phyloP scores from a whole-genome alignment of 2,888 invertebrate genomes.

The Allophyes oxyacanthae region DNA sequence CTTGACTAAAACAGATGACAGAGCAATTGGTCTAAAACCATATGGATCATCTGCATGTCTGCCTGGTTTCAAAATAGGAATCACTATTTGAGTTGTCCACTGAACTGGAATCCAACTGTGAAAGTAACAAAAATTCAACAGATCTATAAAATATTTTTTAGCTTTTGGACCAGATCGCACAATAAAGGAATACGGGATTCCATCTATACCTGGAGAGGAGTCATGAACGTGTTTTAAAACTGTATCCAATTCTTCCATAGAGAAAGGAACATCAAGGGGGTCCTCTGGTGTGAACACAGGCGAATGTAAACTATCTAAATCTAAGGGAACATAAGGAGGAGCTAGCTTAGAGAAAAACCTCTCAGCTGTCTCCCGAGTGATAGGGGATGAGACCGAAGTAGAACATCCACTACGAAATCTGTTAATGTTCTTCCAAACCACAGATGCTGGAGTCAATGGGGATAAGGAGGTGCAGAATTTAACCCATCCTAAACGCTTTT shows the following conservation, averaged over 20 bases:
- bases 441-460: background rate
- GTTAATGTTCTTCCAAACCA: background rate
- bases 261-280: background rate
- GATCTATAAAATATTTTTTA: background rate
- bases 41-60: background rate
- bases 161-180: background rate
- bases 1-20: background rate
- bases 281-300: background rate
- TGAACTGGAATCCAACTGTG: background rate
- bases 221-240: background rate
- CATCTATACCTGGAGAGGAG: conserved; percentile 1
- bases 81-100: background rate
- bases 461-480: background rate
- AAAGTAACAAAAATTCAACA: background rate
- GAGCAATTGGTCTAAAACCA: background rate
- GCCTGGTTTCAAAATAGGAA: background rate
- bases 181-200: background rate
- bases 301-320: background rate
- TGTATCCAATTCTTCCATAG: background rate
- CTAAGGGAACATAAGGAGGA: background rate
- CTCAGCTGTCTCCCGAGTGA: background rate
- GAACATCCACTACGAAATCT: background rate
- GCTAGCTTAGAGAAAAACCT: background rate
- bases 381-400: background rate
- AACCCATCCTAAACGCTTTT: background rate